Base-by-base conservation (phyloP, 2,888 invertebrate genomes). In the Eilema caniola region DNA sequence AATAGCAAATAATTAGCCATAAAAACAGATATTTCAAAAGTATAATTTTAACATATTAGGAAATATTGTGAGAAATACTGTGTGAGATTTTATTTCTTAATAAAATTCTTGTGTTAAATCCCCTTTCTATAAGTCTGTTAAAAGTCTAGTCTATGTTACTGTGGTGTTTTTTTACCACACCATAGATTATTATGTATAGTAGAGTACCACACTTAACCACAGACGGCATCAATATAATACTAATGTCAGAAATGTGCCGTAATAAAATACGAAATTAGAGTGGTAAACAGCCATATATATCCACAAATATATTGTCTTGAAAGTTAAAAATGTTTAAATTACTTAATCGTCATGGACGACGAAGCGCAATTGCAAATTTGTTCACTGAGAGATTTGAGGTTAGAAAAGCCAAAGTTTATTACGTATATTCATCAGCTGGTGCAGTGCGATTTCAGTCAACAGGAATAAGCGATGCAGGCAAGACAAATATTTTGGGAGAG, bases 301-400 rank as follows among this genome's bases (percentile, higher is more conserved):
- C 23, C 37, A 12, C 66, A 53, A 24, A 24, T 59, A 61, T 60
- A 62, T 71, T 37, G 37, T 8, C 20, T 20, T 61, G 70, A 68
- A 11, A 53, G 53, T 33, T 64, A 63, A 90, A 81, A 83, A 95
- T 95, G 95, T 95, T 95, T 72, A 95, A 95, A 83, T 83, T 95
- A 82, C 84, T 95, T 0, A 91, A 87, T 78, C 92, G 94, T 56
- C 91, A 92, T 79, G 90, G 93, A 59, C 90, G 93, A 65, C 89
- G 92, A 56, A 92, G 92, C 85, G 90, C 92, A 77, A 80, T 93
- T 69, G 85, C 91, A 72, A 93, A 92, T 80, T 82, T 93, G 71
- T 89, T 93, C 77, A 89, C 89, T 73, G 92, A 93, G 67, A 94
- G 91, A 75, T 88, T 93, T 89, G 95, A 95, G 95, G 95, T 95